Base-by-base conservation (phyloP, 2,888 invertebrate genomes). In the Arenicola marina region DNA sequence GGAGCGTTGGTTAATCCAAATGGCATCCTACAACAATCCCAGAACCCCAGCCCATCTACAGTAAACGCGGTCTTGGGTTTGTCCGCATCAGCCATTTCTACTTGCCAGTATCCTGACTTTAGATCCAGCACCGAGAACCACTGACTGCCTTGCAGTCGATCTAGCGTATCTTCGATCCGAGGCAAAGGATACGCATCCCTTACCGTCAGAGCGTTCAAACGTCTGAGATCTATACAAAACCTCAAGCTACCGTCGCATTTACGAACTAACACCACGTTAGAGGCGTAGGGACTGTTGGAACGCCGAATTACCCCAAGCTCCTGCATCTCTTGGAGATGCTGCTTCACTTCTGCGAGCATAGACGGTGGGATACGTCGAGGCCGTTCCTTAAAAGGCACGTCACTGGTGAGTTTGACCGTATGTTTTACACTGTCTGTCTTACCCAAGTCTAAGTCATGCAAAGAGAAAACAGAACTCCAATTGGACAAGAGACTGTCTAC, bases 1-100 rank as follows among this genome's bases (percentile, higher is more conserved):
- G 38, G 38, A 24, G n/a, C 26, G 24, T 48, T 48, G 48, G n/a
- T n/a, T 24, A 48, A 24, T 21, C 48, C 48, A 48, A 48, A 48
- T 11, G 48, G 48, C 7, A 48, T 11, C 7, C 48, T 7, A 24
- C 26, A n/a, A 24, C 24, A 48, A 7, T 48, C 48, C 7, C 24
- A 48, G 7, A 48, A 24, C 7, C 48, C 48, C 7, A 48, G 7
- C 7, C 18, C 7, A 11, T 24, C 48, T 48, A 24, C 48, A 48
- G 48, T 48, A 24, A 48, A 48, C 15, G 48, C 48, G 11, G 48
- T 48, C 15, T 21, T 7, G 11, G 15, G 18, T 24, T n/a, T 48
- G 26, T 11, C 18, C 48, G 11, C 48, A 7, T 48, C 48, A 7
- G 11, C 26, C 18, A 48, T 24, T 7, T 24, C 48, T n/a, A 48